Conservation (phyloP, 2,113 vertebrate genomes). For the Calcarius ornatus region DNA sequence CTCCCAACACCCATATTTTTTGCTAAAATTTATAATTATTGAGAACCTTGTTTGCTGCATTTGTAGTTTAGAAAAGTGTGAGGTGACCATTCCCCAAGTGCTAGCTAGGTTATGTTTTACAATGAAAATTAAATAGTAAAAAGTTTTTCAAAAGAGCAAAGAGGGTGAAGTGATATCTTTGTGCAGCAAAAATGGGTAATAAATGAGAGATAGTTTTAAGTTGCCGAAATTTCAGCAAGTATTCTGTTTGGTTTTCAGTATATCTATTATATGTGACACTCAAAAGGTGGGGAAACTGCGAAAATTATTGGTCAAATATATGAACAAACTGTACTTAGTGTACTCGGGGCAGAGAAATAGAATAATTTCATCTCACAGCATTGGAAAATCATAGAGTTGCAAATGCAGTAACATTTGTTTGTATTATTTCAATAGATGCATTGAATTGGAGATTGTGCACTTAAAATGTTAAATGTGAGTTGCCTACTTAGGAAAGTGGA, state of each 20-base stretch:
- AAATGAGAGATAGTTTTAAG: neutral
- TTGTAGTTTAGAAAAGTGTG: neutral
- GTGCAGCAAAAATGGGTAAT: neutral
- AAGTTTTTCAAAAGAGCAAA: neutral
- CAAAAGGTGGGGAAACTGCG: neutral
- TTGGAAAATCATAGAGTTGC: neutral
- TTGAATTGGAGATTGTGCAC: neutral
- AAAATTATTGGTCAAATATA: neutral
- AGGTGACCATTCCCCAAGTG: neutral
- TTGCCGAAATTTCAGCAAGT: neutral
- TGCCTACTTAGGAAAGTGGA: neutral
- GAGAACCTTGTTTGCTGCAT: neutral
- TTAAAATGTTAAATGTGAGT: neutral
- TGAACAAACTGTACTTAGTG: neutral
- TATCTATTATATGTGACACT: neutral
- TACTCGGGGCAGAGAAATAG: neutral
- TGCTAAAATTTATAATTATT: neutral
- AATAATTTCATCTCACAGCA: neutral
- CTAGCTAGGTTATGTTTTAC: neutral
- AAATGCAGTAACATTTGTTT: neutral
- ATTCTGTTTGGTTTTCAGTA: neutral
- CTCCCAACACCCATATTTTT: accelerated
- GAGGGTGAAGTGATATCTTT: neutral
- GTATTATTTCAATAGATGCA: neutral
- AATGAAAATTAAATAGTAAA: neutral